Evolutionary conservation across 2,113 vertebrate species (phyloP), one percentile per base, ranked within the genome.

Genomic region (Pseudopipra pipra): DNA sequence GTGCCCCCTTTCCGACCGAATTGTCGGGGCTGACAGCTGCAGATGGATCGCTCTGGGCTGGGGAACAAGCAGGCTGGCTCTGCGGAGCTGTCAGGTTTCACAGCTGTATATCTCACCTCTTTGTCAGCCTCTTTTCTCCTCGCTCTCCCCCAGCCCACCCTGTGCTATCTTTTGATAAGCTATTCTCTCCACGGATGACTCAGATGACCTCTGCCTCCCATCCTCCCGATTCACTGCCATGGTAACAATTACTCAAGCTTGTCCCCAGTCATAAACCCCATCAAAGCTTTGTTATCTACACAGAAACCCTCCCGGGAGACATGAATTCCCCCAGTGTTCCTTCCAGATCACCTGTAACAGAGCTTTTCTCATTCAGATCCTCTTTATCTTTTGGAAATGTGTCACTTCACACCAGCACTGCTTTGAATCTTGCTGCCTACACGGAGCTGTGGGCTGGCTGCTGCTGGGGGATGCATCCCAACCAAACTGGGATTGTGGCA

Each of bases 171-270:
- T 97, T 96, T 97, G 96, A 96, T 96, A 94, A 96, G 88, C 93
- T 93, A 81, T 96, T 96, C 95, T 96, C 90, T 61, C 86, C 90
- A 65, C 41, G 63, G 85, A 94, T 96, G 96, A 96, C 96, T 97
- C 95, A 97, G 93, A 91, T 97, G 95, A 97, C 96, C 96, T 94
- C 95, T 95, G 95, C 88, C 67, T 95, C 79, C 92, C 93, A 97
- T 97, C 95, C 93, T 96, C 95, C 81, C 68, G 8, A 93, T 95
- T 96, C 96, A 96, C 90, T 94, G 90, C 96, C 95, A 93, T 96
- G 96, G 93, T 97, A 95, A 96, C 95, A 97, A 96, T 96, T 96
- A 90, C 95, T 96, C 95, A 97, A 92, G 93, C 95, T 96, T 97
- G 96, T 97, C 92, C 96, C 92, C 85, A 89, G 95, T 72, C 95